phyloP scores from a whole-genome alignment of 1,140 invertebrate genomes.

The Sycobia sp. region DNA sequence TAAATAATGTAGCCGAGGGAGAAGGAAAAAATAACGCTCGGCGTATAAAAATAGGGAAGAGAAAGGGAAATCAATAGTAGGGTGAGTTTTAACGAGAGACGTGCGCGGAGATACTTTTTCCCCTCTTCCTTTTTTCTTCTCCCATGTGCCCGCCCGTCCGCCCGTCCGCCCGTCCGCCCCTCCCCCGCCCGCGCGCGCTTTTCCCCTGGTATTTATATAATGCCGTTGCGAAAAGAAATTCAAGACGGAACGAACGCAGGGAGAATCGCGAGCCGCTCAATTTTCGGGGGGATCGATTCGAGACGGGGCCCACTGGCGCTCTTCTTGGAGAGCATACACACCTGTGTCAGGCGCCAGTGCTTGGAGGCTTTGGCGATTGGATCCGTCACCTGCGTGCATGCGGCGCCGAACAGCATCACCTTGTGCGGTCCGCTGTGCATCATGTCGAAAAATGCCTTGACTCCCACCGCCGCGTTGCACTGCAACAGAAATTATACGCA shows the following conservation, averaged over 20 bases:
- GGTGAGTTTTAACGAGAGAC: constrained; percentile 1
- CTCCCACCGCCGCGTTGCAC: constrained; percentile 98
- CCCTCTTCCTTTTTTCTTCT: too few relatives aligned
- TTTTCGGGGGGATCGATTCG: not conserved
- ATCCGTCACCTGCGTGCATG: constrained; percentile 95
- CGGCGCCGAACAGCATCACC: constrained; percentile 94
- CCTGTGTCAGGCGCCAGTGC: constrained; percentile 95
- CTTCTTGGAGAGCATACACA: too few relatives aligned
- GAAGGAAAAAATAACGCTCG: not conserved
- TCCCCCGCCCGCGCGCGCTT: too few relatives aligned
- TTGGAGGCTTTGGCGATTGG: constrained; percentile 97
- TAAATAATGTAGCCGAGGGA: too few relatives aligned
- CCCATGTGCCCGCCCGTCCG: too few relatives aligned
- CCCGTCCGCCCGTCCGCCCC: too few relatives aligned
- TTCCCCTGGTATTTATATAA: not conserved
- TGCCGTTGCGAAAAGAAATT: not conserved
- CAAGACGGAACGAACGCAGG: not conserved
- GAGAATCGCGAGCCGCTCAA: not conserved
- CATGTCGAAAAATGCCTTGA: constrained; percentile 98
- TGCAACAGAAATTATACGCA: constrained; percentile 68
- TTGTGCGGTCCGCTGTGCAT: constrained; percentile 91
- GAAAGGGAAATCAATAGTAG: constrained; percentile 2
- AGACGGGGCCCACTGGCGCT: too few relatives aligned
- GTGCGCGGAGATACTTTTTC: not conserved
- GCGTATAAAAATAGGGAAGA: not conserved